Evolutionary conservation across 2,888 invertebrate species (phyloP), one percentile per base, ranked within the genome.

Genomic region (Gymnosoma rotundatum): DNA sequence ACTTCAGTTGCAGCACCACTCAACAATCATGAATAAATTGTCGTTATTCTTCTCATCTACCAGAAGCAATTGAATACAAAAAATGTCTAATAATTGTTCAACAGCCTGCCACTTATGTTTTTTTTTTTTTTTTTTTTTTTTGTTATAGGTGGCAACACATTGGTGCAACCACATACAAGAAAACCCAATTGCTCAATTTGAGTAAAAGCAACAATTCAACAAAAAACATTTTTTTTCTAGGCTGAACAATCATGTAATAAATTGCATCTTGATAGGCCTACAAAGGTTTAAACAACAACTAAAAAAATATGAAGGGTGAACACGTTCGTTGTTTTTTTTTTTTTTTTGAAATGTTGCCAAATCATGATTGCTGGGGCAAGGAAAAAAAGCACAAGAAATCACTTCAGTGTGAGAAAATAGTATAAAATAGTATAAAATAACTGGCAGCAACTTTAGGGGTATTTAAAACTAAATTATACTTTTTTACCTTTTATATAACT

Each of bases 1-100:
- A 75, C 70, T 83, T 54, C 36, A 69, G 67, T 32, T 25, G 10
- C 52, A 70, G 70, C 56, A 60, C 25, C 60, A 70, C 83, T 83
- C 50, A 69, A 73, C 56, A 80, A 73, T 56, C 50, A 73, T 60
- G 72, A 66, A 70, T 56, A 78, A 61, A 78, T 79, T 79, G 38
- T 75, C 58, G 52, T 58, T 72, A 63, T 18, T 69, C 66, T 42
- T 66, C 61, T 48, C 67, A 56, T n/a, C 74, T 16, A 70, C 8
- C 48, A 74, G 18, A 61, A 74, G 54, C 61, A 60, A 54, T 74
- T 25, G 60, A 67, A 61, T 20, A 45, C 38, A 60, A 32, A 67
- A 60, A 61, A 52, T 54, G 38, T 20, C 18, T 50, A 42, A 64
- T 72, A 72, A 72, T 79, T 79, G 78, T 54, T 67, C 54, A 56